These are phyloP conservation scores for Andrena camellia DNA, from an alignment of 2,888 invertebrate genomes.

Conservation along the genomic window DNA sequence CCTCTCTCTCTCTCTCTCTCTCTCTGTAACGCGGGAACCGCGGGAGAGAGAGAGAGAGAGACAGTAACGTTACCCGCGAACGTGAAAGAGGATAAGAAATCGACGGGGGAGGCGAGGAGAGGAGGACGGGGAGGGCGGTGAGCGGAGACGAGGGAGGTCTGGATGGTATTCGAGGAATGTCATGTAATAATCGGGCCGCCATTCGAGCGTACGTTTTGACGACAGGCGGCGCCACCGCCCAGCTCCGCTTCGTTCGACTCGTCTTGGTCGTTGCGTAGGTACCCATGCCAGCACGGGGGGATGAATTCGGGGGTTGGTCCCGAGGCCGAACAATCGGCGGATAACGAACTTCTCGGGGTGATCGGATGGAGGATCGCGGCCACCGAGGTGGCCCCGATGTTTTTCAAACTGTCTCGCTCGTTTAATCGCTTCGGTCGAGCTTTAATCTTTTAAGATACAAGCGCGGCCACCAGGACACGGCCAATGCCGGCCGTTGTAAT, in stretches of 20 bases:
- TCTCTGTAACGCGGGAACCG: conserved; percentile 71
- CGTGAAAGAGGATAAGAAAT: conserved; percentile 52
- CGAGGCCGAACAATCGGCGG: conserved; percentile 2
- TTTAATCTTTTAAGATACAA: neutral
- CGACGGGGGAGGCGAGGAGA: conserved; percentile 1
- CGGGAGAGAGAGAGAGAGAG: conserved; percentile 29
- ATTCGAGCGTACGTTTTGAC: conserved; percentile 75
- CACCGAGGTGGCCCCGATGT: neutral
- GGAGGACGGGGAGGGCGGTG: conserved; percentile 31
- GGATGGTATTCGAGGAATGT: conserved; percentile 84
- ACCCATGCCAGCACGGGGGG: conserved; percentile 16
- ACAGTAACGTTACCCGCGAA: conserved; percentile 50
- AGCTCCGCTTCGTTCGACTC: conserved; percentile 74
- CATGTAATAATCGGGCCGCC: conserved; percentile 83
- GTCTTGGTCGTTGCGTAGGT: conserved; percentile 15
- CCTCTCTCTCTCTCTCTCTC: no score
- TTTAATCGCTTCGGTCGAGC: neutral
- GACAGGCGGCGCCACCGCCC: conserved; percentile 82
- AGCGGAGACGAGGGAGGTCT: conserved; percentile 75
- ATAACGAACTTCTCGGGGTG: conserved; percentile 28
- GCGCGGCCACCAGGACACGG: neutral
- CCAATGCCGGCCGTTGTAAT: neutral
- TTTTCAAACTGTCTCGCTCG: neutral
- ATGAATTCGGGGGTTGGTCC: conserved; percentile 15
- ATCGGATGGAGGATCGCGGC: conserved; percentile 7